These are phyloP conservation scores for Spea multiplicata DNA, from an alignment of 2,113 vertebrate species.

Conservation along the genomic window DNA sequence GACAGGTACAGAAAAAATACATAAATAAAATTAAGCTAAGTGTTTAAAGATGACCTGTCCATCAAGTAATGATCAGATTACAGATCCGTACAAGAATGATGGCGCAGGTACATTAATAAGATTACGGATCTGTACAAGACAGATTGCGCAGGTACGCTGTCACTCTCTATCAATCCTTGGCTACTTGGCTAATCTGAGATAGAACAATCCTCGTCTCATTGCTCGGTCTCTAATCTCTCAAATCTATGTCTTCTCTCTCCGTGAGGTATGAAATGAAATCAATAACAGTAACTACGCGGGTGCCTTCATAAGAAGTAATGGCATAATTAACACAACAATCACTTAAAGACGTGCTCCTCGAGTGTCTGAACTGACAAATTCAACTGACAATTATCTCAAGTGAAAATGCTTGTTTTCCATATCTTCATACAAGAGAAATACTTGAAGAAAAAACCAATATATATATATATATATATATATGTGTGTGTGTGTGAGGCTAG, in stretches of 20 bases:
- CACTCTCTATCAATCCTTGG: constrained; percentile 26
- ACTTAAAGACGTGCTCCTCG: constrained; percentile 12
- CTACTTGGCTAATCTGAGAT: constrained; percentile 19
- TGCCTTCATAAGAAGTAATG: constrained; percentile 4
- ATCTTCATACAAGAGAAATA: no score
- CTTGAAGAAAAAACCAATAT: no score
- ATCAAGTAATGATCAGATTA: no score
- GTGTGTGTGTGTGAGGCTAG: no score
- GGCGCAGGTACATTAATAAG: no score
- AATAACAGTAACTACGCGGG: constrained; percentile 29
- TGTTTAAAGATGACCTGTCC: no score
- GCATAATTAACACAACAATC: constrained; percentile 17
- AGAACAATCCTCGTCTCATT: constrained; percentile 16
- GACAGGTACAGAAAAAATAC: no score
- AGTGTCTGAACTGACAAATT: neutral
- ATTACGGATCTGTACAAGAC: no score
- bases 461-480: no score
- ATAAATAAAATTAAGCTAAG: no score
- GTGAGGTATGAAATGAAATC: constrained; percentile 34
- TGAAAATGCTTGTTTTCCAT: neutral
- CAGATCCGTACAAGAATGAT: no score
- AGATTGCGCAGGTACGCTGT: neutral
- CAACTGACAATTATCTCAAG: neutral
- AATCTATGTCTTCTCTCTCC: constrained; percentile 25
- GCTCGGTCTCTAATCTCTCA: constrained; percentile 26